Base-by-base conservation (phyloP, 2,113 vertebrate genomes). In the Ploceus nigricollis region DNA sequence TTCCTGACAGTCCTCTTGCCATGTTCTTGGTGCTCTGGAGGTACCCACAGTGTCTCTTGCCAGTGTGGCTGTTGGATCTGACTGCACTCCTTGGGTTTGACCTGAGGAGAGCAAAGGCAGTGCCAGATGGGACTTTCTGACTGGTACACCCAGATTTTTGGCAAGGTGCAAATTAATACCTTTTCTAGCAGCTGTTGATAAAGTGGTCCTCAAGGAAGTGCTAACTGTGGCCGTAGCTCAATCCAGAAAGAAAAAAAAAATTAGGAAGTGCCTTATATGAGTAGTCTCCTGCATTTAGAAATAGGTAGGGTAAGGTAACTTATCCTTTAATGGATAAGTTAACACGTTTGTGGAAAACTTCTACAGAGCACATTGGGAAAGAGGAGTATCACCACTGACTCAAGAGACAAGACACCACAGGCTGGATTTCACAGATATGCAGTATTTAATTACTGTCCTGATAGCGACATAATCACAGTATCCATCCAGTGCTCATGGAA, bases 361-460 rank as follows among this genome's bases (percentile, higher is more conserved):
- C 76, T 70, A 37, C 89, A 77, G 27, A 58, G 56, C 37, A 48
- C 54, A 19, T 84, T 77, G 82, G 54, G 63, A 82, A 88, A 96
- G 58, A 90, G 18, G 79, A 96, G 87, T 75, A 77, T 87, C 90
- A 79, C 73, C 60, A 71, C 13, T 71, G 69, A 71, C 89, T 95
- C 9, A 45, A 91, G 96, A 93, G 96, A 93, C 64, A 58, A 86
- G 94, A 94, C 76, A 93, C 79, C 56, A 42, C 68, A 70, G 94
- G 45, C 91, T 90, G 80, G 76, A 68, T 96, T 97, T 95, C 96
- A 92, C 69, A 93, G 95, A 93, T 88, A 90, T 1, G 42, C 61
- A 31, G 92, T 94, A 93, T 95, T 94, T 93, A 94, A 89, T 95
- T 95, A 95, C 90, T 90, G 76, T 61, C 50, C 76, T 86, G 90